Evolutionary conservation across 2,888 invertebrate species (phyloP).

Genomic region (Camptogramma bilineatum): DNA sequence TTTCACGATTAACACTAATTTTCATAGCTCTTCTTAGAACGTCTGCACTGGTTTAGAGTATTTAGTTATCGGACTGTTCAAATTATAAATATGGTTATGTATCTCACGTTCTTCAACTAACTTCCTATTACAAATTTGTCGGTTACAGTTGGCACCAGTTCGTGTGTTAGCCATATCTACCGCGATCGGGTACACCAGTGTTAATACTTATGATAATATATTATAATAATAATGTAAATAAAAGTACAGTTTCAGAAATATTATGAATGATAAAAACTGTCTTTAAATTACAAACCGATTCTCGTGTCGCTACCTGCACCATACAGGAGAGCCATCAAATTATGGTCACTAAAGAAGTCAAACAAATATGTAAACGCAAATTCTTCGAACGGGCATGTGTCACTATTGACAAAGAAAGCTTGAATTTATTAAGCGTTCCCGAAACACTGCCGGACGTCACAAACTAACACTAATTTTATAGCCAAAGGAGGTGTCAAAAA

Average conservation of each 20-base stretch:
- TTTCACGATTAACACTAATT: constrained; percentile 61
- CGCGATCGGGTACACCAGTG: too few relatives aligned
- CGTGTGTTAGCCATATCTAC: too few relatives aligned
- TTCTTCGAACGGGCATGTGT: constrained; percentile 13
- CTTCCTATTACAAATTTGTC: background rate
- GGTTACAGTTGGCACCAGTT: background rate
- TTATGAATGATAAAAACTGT: too few relatives aligned
- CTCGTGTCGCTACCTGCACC: background rate
- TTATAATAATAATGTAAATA: too few relatives aligned
- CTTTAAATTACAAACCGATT: too few relatives aligned
- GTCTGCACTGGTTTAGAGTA: constrained; percentile 33
- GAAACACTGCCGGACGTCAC: constrained; percentile 64
- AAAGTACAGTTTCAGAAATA: too few relatives aligned
- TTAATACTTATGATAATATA: too few relatives aligned
- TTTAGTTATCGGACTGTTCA: constrained; percentile 20
- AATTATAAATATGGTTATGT: constrained; percentile 8
- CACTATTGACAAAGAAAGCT: constrained; percentile 62
- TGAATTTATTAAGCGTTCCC: constrained; percentile 36
- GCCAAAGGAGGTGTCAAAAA: constrained; percentile 59
- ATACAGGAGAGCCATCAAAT: background rate
- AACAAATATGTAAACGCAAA: constrained; percentile 11
- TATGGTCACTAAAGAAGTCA: constrained; percentile 2
- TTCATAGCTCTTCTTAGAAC: constrained; percentile 46
- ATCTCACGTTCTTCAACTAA: background rate
- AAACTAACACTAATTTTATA: constrained; percentile 75